These are phyloP conservation scores for Bombus sibiricus DNA, from an alignment of 1,140 invertebrate species.

Conservation along the genomic window DNA sequence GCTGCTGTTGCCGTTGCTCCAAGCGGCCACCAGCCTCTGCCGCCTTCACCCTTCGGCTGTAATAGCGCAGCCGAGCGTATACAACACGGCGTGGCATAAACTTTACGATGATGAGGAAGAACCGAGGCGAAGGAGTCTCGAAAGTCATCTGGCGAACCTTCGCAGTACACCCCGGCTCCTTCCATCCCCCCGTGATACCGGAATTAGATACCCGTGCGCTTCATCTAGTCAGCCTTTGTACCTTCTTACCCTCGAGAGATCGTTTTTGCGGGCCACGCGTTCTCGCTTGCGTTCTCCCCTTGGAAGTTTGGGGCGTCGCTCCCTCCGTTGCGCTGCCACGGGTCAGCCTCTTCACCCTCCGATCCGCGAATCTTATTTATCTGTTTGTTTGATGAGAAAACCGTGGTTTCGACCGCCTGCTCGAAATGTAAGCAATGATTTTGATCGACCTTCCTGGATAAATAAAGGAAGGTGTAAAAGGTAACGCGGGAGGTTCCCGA, in stretches of 20 bases:
- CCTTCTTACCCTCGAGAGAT: slow-evolving; percentile 19
- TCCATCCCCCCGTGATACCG: slow-evolving; percentile 17
- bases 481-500: not conserved
- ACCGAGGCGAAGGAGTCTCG: slow-evolving; percentile 37
- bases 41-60: slow-evolving; percentile 37
- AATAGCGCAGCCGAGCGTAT: slow-evolving; percentile 46
- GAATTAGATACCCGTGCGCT: slow-evolving; percentile 40
- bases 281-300: too few species aligned
- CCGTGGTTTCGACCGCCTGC: not conserved
- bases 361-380: not conserved
- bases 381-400: not conserved
- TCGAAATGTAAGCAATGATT: not conserved
- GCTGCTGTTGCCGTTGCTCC: too few species aligned
- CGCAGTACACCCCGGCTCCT: not conserved
- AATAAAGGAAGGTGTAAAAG: not conserved
- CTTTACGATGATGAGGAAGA: slow-evolving; percentile 62
- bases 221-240: slow-evolving; percentile 20
- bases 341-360: not conserved
- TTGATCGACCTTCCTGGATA: not conserved
- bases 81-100: slow-evolving; percentile 55
- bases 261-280: not conserved
- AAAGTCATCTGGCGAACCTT: slow-evolving; percentile 37
- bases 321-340: not conserved
- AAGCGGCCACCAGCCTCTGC: slow-evolving; percentile 14
- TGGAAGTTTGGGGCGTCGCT: too few species aligned